phyloP scores from a whole-genome alignment of 2,113 vertebrate genomes.

The Diadophis punctatus region DNA sequence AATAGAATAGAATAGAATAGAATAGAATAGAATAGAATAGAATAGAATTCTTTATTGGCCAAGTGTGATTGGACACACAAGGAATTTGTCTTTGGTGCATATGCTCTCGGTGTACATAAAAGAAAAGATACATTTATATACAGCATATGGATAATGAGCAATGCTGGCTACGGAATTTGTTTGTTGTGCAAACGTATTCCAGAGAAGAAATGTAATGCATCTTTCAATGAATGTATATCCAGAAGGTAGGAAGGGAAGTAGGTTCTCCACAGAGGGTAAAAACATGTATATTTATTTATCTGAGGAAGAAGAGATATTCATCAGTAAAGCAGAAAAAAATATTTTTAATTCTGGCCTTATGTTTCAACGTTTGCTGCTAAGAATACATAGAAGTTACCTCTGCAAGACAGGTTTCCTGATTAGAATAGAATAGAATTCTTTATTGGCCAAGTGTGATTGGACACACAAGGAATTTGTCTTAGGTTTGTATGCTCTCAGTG shows the following conservation, averaged over 20 bases:
- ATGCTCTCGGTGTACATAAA: too few species aligned
- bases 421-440: too few species aligned
- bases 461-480: too few species aligned
- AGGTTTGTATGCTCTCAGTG: too few species aligned
- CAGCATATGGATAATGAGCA: background rate
- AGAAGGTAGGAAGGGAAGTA: background rate
- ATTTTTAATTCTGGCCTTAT: background rate
- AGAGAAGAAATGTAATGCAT: background rate
- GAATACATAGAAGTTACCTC: background rate
- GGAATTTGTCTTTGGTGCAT: too few species aligned
- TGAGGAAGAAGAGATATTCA: background rate
- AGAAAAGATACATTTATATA: too few species aligned
- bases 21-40: too few species aligned
- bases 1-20: too few species aligned
- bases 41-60: too few species aligned
- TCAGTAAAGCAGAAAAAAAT: accelerated
- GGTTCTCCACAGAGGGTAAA: background rate
- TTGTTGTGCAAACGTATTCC: background rate
- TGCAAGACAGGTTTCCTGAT: background rate
- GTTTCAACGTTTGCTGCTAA: background rate
- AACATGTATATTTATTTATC: too few species aligned
- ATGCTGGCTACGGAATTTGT: background rate
- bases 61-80: too few species aligned
- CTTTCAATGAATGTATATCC: background rate
- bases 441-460: too few species aligned